Percentiles rank a stretch among this genome's conserved stretches.
These are phyloP conservation scores for Apotomis turbidana DNA, from an alignment of 2,888 invertebrate genomes.

Conservation along the genomic window DNA sequence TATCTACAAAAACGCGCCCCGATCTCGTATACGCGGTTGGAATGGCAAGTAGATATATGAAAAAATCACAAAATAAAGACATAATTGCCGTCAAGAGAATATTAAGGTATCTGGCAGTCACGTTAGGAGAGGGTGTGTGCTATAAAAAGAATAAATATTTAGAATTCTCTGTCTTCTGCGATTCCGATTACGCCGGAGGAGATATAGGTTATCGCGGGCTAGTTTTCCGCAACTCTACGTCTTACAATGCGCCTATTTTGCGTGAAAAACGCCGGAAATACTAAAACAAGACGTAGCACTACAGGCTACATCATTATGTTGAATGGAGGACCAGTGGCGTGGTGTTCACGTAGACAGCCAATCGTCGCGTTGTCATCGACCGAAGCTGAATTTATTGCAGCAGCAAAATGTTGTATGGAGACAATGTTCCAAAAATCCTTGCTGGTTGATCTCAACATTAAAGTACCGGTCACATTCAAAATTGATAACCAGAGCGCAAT, in stretches of 20 bases:
- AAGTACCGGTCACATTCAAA: too few species aligned
- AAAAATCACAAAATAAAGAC: not conserved
- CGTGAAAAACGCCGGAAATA: constrained; percentile 15
- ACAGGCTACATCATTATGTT: not conserved
- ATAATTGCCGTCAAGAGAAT: constrained; percentile 1
- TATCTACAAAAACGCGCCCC: not conserved
- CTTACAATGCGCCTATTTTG: too few species aligned
- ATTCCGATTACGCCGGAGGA: constrained; percentile 28
- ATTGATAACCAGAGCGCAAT: too few species aligned
- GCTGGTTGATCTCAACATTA: not conserved
- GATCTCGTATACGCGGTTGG: not conserved
- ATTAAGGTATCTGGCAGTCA: not conserved
- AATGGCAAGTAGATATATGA: not conserved
- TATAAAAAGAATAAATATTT: not conserved
- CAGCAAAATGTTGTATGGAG: constrained; percentile 29
- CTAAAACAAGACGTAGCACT: constrained; percentile 24
- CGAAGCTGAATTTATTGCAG: constrained; percentile 36
- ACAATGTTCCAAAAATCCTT: constrained; percentile 16
- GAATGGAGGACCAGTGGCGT: constrained; percentile 21
- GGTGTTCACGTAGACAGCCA: constrained; percentile 36
- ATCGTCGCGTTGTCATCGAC: constrained; percentile 33
- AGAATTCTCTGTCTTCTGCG: constrained; percentile 2
- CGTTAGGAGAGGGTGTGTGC: not conserved
- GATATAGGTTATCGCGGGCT: constrained; percentile 5
- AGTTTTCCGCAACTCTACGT: too few species aligned